A percentile compares a stretch with the other conserved stretches of the same genome.
Evolutionary conservation across 2,888 invertebrate species (phyloP).

Genomic region (Leucoma salicis): DNA sequence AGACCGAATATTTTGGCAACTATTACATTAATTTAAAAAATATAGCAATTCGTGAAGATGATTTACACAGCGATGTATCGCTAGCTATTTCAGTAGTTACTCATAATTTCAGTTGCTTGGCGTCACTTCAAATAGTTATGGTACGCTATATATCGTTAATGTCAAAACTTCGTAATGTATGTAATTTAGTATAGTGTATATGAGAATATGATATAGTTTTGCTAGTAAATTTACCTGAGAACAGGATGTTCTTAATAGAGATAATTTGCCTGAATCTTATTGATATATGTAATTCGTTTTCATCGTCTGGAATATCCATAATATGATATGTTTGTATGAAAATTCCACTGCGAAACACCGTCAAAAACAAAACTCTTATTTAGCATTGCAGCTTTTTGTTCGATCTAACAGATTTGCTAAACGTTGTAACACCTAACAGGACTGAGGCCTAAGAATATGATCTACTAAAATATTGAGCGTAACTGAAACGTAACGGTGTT

Average conservation of each 20-base stretch:
- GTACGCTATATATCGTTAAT: constrained; percentile 6
- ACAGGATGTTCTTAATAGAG: background rate
- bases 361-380: too few species aligned
- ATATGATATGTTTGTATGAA: too few species aligned
- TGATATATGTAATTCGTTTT: background rate
- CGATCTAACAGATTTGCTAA: background rate
- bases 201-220: background rate
- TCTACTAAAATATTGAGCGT: constrained; percentile 1
- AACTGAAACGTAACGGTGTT: constrained; percentile 14
- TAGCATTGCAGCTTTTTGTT: too few species aligned
- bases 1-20: constrained; percentile 11
- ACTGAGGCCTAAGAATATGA: background rate
- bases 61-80: constrained; percentile 11
- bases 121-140: constrained; percentile 14
- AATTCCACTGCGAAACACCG: too few species aligned
- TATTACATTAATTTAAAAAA: constrained; percentile 3
- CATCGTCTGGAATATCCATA: too few species aligned
- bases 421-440: background rate
- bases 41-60: constrained; percentile 9
- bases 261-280: background rate
- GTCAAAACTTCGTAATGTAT: constrained; percentile 13
- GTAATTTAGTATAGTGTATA: constrained; percentile 11
- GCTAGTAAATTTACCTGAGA: background rate
- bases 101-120: constrained; percentile 14
- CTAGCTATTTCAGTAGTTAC: constrained; percentile 12